Evolutionary conservation across 1,140 invertebrate species (phyloP), one percentile per base, ranked within the genome.

Genomic region (Bombyx mori): DNA sequence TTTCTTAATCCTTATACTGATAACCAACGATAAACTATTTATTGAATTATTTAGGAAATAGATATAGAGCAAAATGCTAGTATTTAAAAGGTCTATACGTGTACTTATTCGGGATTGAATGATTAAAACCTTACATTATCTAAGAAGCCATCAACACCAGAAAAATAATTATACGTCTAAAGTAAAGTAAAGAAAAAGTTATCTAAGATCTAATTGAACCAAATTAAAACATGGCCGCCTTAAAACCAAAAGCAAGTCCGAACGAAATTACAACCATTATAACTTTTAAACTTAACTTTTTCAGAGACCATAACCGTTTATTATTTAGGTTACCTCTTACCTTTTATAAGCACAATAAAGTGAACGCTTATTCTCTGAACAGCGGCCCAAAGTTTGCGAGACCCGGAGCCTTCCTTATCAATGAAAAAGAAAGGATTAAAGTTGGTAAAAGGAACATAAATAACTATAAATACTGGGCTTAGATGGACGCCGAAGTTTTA

Each of bases 371-470:
- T 59, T 57, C 55, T 54, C 9, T 18, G 54, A 54, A 47, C 43
- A 55, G 44, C 44, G 45, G 52, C 57, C 52, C 42, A 49, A 65
- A 65, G 57, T 48, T 35, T 66, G 62, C 42, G 53, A 51, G 54
- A 64, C 52, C 62, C 54, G 53, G 66, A 69, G 54, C 60, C 58
- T 54, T 52, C 57, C 63, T 71, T 68, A 71, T 71, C 69, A 66
- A 62, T 63, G 62, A 52, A 66, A 65, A 63, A 68, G 57, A 65
- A 66, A 66, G 60, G 64, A 58, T 64, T 71, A 68, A 68, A 66
- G 68, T 60, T 66, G 49, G 45, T 54, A 42, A 61, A 64, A 71
- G 63, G 59, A 68, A 71, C 66, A 68, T 71, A 71, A 71, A 71
- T 68, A 71, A 68, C 65, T 44, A 52, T 58, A 42, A 57, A 54